Base-by-base conservation (phyloP, 2,888 invertebrate genomes). In the Agrypnus murinus region DNA sequence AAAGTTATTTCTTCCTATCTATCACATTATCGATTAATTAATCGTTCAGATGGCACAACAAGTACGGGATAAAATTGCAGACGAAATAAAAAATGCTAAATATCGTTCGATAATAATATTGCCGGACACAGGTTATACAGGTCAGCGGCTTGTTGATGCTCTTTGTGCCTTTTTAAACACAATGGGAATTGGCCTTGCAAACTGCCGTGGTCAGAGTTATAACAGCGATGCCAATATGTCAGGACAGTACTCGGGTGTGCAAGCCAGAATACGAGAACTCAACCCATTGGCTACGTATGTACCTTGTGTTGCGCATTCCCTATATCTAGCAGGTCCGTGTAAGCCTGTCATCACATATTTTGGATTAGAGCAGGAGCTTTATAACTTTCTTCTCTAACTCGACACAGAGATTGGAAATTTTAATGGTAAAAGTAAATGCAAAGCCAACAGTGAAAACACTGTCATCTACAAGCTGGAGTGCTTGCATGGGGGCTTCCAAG, bases 261-360 rank as follows among this genome's bases (percentile, higher is more conserved):
- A n/a, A n/a, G n/a, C n/a, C n/a, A n/a, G n/a, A n/a, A n/a, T n/a
- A n/a, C n/a, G n/a, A n/a, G n/a, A n/a, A n/a, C n/a, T n/a, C n/a
- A n/a, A n/a, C n/a, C n/a, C n/a, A n/a, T n/a, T n/a, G n/a, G n/a
- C n/a, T n/a, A n/a, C n/a, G n/a, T n/a, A n/a, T n/a, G n/a, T n/a
- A n/a, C n/a, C n/a, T n/a, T n/a, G n/a, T n/a, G 34, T 19, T 34
- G 75, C 77, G 14, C 77, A 79, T 70, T 76, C 75, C 7, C 65
- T 77, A 8, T 73, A 78, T 38, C 65, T 72, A 14, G 69, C 65
- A 40, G 69, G 53, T 53, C 17, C 31, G 15, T 68, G 57, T 68
- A 57, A 68, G 55, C 34, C 31, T 36, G 55, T 43, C 9, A 34
- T 50, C 12, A 36, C 65, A 34, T 65, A 55, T 53, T 55, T 55